These are phyloP conservation scores for Drosophila virilis DNA, from an alignment of 1,140 invertebrate species.

Conservation along the genomic window DNA sequence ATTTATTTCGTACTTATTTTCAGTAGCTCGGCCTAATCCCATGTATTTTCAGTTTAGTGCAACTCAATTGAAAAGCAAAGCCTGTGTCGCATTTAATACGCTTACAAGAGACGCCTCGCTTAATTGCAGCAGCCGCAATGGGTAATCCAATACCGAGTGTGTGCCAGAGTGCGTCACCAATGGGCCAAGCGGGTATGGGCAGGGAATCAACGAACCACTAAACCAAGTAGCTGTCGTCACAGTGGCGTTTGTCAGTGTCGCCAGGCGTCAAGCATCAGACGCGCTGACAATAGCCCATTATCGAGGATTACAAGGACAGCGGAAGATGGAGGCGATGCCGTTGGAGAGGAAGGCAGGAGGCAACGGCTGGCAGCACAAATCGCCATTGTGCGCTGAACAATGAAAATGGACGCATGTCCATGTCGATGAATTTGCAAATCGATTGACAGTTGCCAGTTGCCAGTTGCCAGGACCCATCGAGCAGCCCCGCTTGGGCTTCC, in stretches of 20 bases:
- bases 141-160: slow-evolving; percentile 51
- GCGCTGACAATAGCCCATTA: slow-evolving; percentile 72
- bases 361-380: slow-evolving; percentile 47
- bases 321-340: background rate
- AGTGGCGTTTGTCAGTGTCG: slow-evolving; percentile 1
- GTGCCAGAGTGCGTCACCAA: slow-evolving; percentile 41
- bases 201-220: slow-evolving; percentile 2
- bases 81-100: slow-evolving; percentile 26
- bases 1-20: too few relatives aligned
- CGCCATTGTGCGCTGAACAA: slow-evolving; percentile 59
- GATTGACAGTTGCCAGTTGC: slow-evolving; percentile 56
- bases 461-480: background rate
- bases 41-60: too few relatives aligned
- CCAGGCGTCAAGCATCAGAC: slow-evolving; percentile 50
- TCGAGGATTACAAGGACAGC: slow-evolving; percentile 70
- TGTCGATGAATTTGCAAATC: slow-evolving; percentile 56
- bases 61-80: too few relatives aligned
- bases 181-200: slow-evolving; percentile 11
- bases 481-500: slow-evolving; percentile 12
- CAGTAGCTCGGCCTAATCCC: too few relatives aligned
- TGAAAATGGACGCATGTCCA: slow-evolving; percentile 50
- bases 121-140: slow-evolving; percentile 40
- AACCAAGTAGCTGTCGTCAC: slow-evolving; percentile 26
- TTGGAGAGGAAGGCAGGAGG: slow-evolving; percentile 13
- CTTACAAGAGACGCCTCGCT: slow-evolving; percentile 36